Percentiles rank a stretch among this genome's conserved stretches.
Conservation (phyloP, 53 echinoderm and acorn worm genomes). For the Holothuria leucospilota region DNA sequence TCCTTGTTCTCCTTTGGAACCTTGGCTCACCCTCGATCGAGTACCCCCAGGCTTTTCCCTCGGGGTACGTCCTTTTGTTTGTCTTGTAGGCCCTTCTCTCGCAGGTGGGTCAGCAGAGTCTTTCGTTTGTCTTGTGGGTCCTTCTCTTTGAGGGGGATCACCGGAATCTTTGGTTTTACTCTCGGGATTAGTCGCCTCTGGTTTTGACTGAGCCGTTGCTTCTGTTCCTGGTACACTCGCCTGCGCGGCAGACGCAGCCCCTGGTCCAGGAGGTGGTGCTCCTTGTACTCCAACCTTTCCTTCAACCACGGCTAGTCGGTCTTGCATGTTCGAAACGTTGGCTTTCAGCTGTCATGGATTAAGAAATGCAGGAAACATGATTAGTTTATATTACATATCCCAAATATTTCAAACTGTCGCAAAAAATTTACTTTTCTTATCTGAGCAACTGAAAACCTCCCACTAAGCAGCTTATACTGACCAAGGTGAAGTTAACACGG, state of each 20-base stretch:
- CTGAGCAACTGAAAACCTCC: no score
- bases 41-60: constrained; percentile 28
- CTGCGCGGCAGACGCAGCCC: background rate
- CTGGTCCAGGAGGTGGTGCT: constrained; percentile 2
- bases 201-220: background rate
- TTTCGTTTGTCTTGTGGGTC: background rate
- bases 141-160: background rate
- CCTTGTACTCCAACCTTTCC: background rate
- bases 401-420: no score
- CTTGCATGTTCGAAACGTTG: constrained; percentile 20
- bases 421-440: no score
- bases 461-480: no score
- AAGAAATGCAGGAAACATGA: no score
- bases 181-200: background rate
- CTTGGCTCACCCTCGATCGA: constrained; percentile 25
- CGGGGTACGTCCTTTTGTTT: constrained; percentile 1
- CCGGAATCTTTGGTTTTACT: background rate
- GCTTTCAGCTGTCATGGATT: background rate
- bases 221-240: background rate
- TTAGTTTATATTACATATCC: no score
- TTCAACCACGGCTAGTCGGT: background rate
- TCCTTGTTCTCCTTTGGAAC: constrained; percentile 25
- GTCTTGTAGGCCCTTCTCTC: background rate
- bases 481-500: no score
- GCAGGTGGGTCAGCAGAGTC: background rate